Evolutionary conservation across 2,888 invertebrate genomes (phyloP), one percentile per base, ranked within the genome.

Genomic region (Orchesellides sinensis): DNA sequence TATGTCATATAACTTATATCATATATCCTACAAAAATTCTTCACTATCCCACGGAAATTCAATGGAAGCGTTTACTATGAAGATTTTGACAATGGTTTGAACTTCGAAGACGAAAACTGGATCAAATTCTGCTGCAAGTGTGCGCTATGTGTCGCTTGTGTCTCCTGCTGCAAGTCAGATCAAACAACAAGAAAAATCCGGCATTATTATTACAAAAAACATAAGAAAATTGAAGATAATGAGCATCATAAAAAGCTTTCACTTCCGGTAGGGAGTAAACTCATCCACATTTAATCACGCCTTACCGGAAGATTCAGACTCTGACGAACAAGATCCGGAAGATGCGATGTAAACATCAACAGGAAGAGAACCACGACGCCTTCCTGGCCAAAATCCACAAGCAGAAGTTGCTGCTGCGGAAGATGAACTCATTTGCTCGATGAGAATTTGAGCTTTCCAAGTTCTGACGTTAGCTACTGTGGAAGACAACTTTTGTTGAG

Each of bases 231-330:
- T n/a, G n/a, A n/a, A n/a, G n/a, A n/a, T n/a, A n/a, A n/a, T n/a
- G n/a, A n/a, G n/a, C n/a, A n/a, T n/a, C n/a, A n/a, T n/a, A n/a
- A n/a, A n/a, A n/a, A n/a, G n/a, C 12, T 40, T 40, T 40, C 40
- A 40, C 12, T 40, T 40, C 12, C 40, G 40, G 40, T 40, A 40
- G 40, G 40, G 6, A 40, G n/a, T n/a, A n/a, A n/a, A n/a, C n/a
- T n/a, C n/a, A n/a, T n/a, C n/a, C n/a, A n/a, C n/a, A n/a, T n/a
- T n/a, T n/a, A n/a, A n/a, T n/a, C n/a, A n/a, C n/a, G n/a, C 10
- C 63, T 72, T 40, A 88, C 88, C 87, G 49, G 88, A 88, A 81
- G 88, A 88, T 78, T 88, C 88, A 40, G 88, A 88, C 59, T 87
- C 88, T 23, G 87, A 87, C n/a, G 87, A 87, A 61, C 88, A 88